Evolutionary conservation across 2,797 vertebrate species (phyloP), one percentile per base, ranked within the genome.

Genomic region (Psittacula derbiana): DNA sequence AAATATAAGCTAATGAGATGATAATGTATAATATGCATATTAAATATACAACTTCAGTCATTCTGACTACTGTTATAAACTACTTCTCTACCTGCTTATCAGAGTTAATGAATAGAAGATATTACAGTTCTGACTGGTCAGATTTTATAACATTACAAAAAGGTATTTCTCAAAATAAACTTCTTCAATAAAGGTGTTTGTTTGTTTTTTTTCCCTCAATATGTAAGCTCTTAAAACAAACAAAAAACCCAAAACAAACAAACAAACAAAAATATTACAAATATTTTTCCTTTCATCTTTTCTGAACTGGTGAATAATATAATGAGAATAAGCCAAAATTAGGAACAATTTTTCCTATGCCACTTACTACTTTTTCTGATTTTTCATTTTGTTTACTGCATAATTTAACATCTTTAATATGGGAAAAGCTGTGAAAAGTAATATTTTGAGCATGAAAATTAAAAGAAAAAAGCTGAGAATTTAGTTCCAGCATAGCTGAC

Each of bases 171-270:
- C 20, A 60, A 72, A 67, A 41, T 27, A 28, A 55, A 2, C 2
- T 55, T 30, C 72, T 66, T 50, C 19, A 53, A 7, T 24, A 52
- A 71, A 71, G 7, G 8, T 36, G 36, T n/a, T n/a, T n/a, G 36
- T 4, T 1, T 78, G 5, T 55, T 78, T 33, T 27, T 16, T 2
- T 3, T 3, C 36, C 36, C 2, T 2, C 1, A 20, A 4, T 20
- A 6, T 41, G 4, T 49, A 76, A 80, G 16, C 4, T 11, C 14
- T 8, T 6, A 19, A 2, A 8, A 62, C 27, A 49, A 50, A 25
- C 8, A 7, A 8, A 2, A 36, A n/a, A 11, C 8, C n/a, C 44
- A 20, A 25, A 24, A 19, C 50, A 2, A 7, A 38, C 27, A 43
- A 50, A 16, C 12, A 8, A 6, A 1, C 25, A 33, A 10, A 12